A percentile compares a stretch with the other conserved stretches of the same genome.
phyloP scores from a whole-genome alignment of 2,113 vertebrate genomes.

The Gymnogyps californianus region DNA sequence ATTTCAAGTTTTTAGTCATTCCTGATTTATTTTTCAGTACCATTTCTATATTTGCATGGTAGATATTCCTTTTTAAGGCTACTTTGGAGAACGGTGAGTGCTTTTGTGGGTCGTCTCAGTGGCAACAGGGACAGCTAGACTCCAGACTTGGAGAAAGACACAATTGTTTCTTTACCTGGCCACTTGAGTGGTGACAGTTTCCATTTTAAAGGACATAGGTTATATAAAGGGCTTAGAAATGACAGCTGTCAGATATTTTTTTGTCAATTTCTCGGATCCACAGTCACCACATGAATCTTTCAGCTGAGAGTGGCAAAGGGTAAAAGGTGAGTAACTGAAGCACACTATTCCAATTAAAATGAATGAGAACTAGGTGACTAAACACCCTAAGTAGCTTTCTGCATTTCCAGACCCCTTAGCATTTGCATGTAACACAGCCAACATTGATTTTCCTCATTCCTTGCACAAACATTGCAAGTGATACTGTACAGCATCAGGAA shows the following conservation, averaged over 20 bases:
- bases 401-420: not conserved
- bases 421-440: not conserved
- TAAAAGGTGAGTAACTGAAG: not conserved
- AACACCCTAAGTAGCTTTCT: not conserved
- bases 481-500: conserved; percentile 25
- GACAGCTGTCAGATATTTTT: not conserved
- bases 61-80: not conserved
- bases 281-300: not conserved
- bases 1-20: not conserved
- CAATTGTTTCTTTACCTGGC: not conserved
- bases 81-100: not conserved
- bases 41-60: not conserved
- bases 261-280: not conserved
- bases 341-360: not conserved
- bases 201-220: not conserved
- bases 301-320: not conserved
- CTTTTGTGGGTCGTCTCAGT: not conserved
- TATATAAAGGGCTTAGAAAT: not conserved
- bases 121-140: not conserved
- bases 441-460: conserved; percentile 12
- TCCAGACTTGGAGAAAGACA: not conserved
- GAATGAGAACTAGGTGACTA: not conserved
- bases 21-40: not conserved
- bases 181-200: not conserved
- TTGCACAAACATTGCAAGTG: conserved; percentile 19